Evolutionary conservation across 2,888 invertebrate species (phyloP).

Genomic region (Priocnemis perturbator): DNA sequence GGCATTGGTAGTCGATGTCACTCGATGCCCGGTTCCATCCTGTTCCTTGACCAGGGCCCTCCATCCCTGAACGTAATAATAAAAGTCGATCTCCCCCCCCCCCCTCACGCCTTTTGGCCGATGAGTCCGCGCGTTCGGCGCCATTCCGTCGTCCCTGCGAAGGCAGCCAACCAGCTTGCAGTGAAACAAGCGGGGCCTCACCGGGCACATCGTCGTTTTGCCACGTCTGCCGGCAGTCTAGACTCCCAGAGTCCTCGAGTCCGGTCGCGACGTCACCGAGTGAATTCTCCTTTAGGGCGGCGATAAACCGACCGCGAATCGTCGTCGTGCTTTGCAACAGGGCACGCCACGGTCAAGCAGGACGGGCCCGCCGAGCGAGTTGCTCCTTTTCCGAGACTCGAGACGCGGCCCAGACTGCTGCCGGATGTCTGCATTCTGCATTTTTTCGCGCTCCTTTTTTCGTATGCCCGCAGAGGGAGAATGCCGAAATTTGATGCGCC

Average conservation of each 20-base stretch:
- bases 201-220: conserved; percentile 65
- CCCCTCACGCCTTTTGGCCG: neutral
- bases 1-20: no score
- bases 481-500: no score
- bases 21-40: no score
- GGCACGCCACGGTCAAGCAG: no score
- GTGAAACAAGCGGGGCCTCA: conserved; percentile 41
- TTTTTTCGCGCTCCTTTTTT: neutral
- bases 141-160: neutral
- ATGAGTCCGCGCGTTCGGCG: neutral
- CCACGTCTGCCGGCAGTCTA: conserved; percentile 71
- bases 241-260: conserved; percentile 61
- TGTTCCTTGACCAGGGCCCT: no score
- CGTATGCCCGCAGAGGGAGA: neutral
- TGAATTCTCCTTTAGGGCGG: conserved; percentile 62
- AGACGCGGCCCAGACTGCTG: no score
- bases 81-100: no score
- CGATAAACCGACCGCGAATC: conserved; percentile 53
- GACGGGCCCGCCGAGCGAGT: conserved; percentile 24
- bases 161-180: conserved; percentile 22
- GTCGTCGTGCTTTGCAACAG: conserved; percentile 44
- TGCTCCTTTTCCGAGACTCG: conserved; percentile 22
- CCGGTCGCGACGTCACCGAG: conserved; percentile 61
- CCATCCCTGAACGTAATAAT: no score
- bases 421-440: no score